Conservation (phyloP, 1,140 invertebrate species). For the Papilio aristodemus region DNA sequence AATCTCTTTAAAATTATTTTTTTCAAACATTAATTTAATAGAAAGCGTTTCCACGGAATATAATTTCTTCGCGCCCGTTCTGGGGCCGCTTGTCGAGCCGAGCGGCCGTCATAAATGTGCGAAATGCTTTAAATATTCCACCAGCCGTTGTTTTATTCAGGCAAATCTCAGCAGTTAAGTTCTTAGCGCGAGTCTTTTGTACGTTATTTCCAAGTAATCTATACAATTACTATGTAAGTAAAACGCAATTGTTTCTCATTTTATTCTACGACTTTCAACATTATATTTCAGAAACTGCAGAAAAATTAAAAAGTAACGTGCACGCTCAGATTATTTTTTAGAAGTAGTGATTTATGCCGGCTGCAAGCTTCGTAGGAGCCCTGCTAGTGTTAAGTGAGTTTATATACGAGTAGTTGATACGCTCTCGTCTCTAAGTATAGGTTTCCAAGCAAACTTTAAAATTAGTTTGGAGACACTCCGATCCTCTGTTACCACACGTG, state of each 20-base stretch:
- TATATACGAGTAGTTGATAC: no score
- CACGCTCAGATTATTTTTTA: no score
- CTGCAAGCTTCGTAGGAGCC: no score
- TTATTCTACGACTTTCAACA: constrained; percentile 7
- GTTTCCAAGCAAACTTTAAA: no score
- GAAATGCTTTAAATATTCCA: constrained; percentile 21
- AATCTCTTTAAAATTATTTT: constrained; percentile 6
- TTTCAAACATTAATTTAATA: constrained; percentile 18
- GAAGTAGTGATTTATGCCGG: no score
- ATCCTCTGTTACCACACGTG: no score
- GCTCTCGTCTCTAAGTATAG: no score
- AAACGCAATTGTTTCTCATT: constrained; percentile 3
- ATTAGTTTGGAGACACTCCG: no score
- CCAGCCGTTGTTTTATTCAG: constrained; percentile 19
- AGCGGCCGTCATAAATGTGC: constrained; percentile 10
- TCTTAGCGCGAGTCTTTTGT: constrained; percentile 20
- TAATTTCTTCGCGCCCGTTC: neutral
- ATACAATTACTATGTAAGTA: constrained; percentile 22
- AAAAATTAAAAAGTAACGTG: neutral
- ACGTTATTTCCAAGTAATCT: constrained; percentile 15
- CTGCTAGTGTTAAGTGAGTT: no score
- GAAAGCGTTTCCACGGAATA: constrained; percentile 15
- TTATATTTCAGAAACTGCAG: neutral
- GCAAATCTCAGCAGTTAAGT: constrained; percentile 23
- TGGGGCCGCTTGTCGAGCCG: neutral